Base-by-base conservation (phyloP, 2,113 vertebrate genomes). In the Lathamus discolor region DNA sequence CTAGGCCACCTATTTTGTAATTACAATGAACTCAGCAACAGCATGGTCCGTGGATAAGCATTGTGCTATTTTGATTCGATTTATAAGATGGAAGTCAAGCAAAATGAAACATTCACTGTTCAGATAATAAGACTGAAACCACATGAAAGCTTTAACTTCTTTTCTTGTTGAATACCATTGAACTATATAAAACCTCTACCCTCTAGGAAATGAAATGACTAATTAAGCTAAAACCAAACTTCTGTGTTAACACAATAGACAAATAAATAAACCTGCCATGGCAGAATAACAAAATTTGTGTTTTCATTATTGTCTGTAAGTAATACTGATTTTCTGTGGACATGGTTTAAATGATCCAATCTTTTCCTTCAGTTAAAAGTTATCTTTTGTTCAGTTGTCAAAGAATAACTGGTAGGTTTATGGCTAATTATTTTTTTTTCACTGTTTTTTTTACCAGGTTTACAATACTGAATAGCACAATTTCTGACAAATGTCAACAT, bases 1-100 rank as follows among this genome's bases (percentile, higher is more conserved):
- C 79, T 95, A 95, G 83, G 90, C 68, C 88, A 90, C n/a, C 17
- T 93, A 86, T 96, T 93, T 97, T 88, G 68, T 92, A 90, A 90
- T 91, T 31, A 95, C 69, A 90, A 84, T 76, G 46, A 93, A 67
- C 20, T 70, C 1, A 0, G 39, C 43, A 86, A 83, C 83, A 83
- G 35, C 64, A 81, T 0, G 2, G 27, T 80, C 59, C 5, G 2
- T 55, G 64, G 72, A 49, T 86, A 92, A 92, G 43, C 5, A 57
- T 33, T 74, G 31, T 88, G 75, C 63, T 96, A 88, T 94, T 96
- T 95, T 90, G 86, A 17, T 90, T 86, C 15, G 5, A 35, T 90
- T 93, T 96, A 51, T 78, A 73, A 72, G 41, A 49, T 54, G 48
- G 73, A 83, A 94, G 51, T 75, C 44, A 78, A 68, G 33, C 17